Conservation (phyloP, 30 jellyfish, hydroid and myxozoan species). For the Cassiopea andromeda region DNA sequence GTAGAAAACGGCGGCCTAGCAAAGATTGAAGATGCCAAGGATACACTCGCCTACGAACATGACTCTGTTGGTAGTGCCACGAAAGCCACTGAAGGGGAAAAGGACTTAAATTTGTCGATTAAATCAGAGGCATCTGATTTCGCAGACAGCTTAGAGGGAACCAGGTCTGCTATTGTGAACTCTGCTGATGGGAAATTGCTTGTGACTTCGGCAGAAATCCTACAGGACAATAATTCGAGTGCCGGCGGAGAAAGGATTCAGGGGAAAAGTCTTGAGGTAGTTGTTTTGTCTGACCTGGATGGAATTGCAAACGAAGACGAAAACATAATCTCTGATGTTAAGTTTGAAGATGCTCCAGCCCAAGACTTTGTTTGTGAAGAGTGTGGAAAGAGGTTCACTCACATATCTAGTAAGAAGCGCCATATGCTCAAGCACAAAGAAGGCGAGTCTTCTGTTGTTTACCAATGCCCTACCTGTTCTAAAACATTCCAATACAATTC, state of each 20-base stretch:
- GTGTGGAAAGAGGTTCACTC: slow-evolving; percentile 69
- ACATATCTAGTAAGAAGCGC: slow-evolving; percentile 69
- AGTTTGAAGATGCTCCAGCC: neutral
- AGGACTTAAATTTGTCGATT: neutral
- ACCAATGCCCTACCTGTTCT: slow-evolving; percentile 68
- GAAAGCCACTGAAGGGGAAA: neutral
- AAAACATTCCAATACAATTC: slow-evolving; percentile 76
- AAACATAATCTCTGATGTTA: neutral
- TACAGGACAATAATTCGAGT: neutral
- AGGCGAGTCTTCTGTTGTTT: slow-evolving; percentile 39
- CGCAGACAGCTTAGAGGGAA: neutral
- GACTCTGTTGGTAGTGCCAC: neutral
- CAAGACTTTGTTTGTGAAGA: slow-evolving; percentile 58
- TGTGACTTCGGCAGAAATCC: neutral
- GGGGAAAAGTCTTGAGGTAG: slow-evolving; percentile 1
- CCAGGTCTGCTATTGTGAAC: neutral
- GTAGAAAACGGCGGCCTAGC: slow-evolving; percentile 10
- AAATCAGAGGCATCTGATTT: neutral
- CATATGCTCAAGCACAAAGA: slow-evolving; percentile 72
- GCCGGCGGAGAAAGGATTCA: neutral
- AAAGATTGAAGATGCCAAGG: neutral
- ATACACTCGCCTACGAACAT: neutral
- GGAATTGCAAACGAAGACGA: slow-evolving; percentile 1
- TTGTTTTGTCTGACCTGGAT: neutral
- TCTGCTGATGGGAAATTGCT: neutral